These are phyloP conservation scores for Otis tarda DNA, from an alignment of 2,113 vertebrate genomes.

Conservation along the genomic window DNA sequence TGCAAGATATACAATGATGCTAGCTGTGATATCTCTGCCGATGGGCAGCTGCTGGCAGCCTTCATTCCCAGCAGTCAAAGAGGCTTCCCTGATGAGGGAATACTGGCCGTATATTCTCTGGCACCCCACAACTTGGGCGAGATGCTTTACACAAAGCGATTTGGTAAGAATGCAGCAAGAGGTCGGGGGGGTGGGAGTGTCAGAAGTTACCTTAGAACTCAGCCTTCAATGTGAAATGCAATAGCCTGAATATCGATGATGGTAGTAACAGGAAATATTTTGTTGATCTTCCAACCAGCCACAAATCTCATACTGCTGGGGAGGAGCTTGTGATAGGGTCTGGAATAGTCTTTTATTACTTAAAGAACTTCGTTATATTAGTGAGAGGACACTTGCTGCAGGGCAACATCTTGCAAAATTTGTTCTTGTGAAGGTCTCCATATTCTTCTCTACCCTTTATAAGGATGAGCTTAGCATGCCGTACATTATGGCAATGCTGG, in stretches of 20 bases:
- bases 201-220: neutral
- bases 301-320: neutral
- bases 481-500: neutral
- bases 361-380: neutral
- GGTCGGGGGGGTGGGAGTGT: neutral
- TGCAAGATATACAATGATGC: slow-evolving; percentile 99
- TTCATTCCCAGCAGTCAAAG: slow-evolving; percentile 98
- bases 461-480: neutral
- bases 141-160: slow-evolving; percentile 98
- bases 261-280: neutral
- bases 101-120: slow-evolving; percentile 95
- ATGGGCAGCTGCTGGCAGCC: slow-evolving; percentile 95
- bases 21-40: slow-evolving; percentile 96
- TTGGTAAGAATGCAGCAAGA: slow-evolving; percentile 79
- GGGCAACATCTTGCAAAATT: neutral
- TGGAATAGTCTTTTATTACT: neutral
- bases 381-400: neutral
- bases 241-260: neutral
- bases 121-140: slow-evolving; percentile 98
- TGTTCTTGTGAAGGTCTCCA: neutral
- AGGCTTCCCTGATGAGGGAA: slow-evolving; percentile 96
- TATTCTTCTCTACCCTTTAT: neutral
- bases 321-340: neutral
- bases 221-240: neutral
- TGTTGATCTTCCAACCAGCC: neutral